phyloP scores from a whole-genome alignment of 2,113 vertebrate species.

The Megaptera novaeangliae region DNA sequence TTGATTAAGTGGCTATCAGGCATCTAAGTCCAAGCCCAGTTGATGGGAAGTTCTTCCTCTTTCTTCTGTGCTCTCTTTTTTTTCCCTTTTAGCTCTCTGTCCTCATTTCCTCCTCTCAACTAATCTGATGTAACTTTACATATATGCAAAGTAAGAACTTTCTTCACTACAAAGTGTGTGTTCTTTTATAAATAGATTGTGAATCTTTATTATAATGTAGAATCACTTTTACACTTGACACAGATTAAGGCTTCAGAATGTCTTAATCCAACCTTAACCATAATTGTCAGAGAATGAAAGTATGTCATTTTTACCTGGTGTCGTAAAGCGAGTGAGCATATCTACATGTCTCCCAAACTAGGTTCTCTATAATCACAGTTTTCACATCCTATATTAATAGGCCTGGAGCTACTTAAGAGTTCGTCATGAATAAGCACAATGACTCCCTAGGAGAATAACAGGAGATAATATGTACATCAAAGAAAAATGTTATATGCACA shows the following conservation, averaged over 20 bases:
- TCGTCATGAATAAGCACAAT: slow-evolving; percentile 48
- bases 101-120: neutral
- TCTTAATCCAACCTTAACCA: neutral
- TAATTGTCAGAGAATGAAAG: slow-evolving; percentile 37
- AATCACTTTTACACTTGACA: slow-evolving; percentile 30
- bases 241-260: slow-evolving; percentile 17
- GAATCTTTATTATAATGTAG: neutral
- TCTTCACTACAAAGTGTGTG: neutral
- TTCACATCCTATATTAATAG: slow-evolving; percentile 39
- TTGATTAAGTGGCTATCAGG: neutral
- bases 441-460: slow-evolving; percentile 53
- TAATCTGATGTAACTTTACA: neutral
- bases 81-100: neutral
- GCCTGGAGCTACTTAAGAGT: slow-evolving; percentile 38
- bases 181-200: neutral
- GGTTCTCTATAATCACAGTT: slow-evolving; percentile 36
- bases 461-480: slow-evolving; percentile 28
- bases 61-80: neutral
- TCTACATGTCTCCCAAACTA: slow-evolving; percentile 52
- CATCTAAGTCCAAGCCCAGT: neutral
- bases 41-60: neutral
- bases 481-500: slow-evolving; percentile 15
- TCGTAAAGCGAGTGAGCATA: slow-evolving; percentile 48
- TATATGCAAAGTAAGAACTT: neutral
- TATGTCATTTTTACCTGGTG: slow-evolving; percentile 49